Evolutionary conservation across 1,140 invertebrate species (phyloP).

Genomic region (Magallana angulata): DNA sequence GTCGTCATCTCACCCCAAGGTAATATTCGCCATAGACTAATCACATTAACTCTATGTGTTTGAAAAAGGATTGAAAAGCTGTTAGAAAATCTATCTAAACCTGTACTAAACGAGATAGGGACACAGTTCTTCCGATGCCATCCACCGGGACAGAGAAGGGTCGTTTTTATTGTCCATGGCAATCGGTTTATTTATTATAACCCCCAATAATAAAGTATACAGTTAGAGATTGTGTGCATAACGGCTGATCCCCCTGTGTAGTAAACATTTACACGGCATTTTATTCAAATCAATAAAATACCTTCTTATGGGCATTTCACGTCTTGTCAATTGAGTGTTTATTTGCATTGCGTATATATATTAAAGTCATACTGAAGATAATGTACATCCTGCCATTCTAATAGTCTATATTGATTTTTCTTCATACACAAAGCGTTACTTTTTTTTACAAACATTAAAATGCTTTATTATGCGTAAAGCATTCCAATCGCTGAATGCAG

Average conservation of each 20-base stretch:
- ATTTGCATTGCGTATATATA: background rate
- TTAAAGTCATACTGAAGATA: background rate
- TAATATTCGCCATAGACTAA: background rate
- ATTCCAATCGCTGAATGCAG: too few species aligned
- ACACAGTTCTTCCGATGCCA: too few species aligned
- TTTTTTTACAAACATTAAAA: too few species aligned
- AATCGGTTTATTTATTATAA: too few species aligned
- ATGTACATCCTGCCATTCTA: background rate
- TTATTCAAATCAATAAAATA: background rate
- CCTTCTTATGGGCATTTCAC: background rate
- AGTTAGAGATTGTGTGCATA: too few species aligned
- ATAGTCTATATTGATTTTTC: too few species aligned
- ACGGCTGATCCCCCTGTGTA: too few species aligned
- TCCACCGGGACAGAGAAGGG: too few species aligned
- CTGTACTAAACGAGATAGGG: background rate
- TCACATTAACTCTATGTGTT: conserved; percentile 18
- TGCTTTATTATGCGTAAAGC: too few species aligned
- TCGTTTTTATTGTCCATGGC: too few species aligned
- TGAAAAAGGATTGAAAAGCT: background rate
- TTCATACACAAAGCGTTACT: too few species aligned
- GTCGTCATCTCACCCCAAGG: background rate
- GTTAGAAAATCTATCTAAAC: background rate
- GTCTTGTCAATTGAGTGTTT: conserved; percentile 10
- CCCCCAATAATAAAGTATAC: too few species aligned
- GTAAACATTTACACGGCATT: background rate